Evolutionary conservation across 2,113 vertebrate genomes (phyloP), one percentile per base, ranked within the genome.

Genomic region (Tursiops truncatus): DNA sequence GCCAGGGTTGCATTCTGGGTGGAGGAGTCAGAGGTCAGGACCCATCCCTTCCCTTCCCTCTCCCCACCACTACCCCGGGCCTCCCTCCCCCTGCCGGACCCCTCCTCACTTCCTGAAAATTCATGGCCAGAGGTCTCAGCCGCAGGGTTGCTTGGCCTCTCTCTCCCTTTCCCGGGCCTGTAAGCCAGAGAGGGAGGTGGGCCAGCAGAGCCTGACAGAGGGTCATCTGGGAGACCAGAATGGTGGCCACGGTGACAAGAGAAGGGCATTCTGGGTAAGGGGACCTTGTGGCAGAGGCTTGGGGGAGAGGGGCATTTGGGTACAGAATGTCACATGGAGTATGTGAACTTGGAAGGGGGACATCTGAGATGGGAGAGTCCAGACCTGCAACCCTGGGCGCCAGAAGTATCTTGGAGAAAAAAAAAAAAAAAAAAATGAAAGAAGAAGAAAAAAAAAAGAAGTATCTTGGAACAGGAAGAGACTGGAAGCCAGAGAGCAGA

Each of bases 1-100:
- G 97, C 97, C 96, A 98, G 13, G 23, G 97, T 98, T 67, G 98
- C 97, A 4, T 98, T 97, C 98, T 98, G 70, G 21, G 84, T 63
- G 73, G 11, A 41, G 63, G 71, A 31, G 81, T 53, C 62, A 84
- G 82, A 94, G 56, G 86, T 97, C 89, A 96, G 93, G 28, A 1
- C 62, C 44, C 5, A 2, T 2, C 8, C 60, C 58, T 36, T 26
- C 56, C 23, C 62, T 6, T 5, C 28, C 74, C 13, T 6, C 17
- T 65, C 38, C 85, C 18, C 2, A 28, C 77, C 33, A 21, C 33
- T 3, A 8, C 62, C 44, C 20, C 10, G 31, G 0, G 2, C 56
- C 76, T 2, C 50, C 73, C 21, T 4, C 6, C 15, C 36, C 86
- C 83, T 2, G 6, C 62, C 7, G 7, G 65, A 13, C 18, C 92